Evolutionary conservation across 2,797 vertebrate species (phyloP), one percentile per base, ranked within the genome.

Genomic region (Oryzias dopingdopingensis): DNA sequence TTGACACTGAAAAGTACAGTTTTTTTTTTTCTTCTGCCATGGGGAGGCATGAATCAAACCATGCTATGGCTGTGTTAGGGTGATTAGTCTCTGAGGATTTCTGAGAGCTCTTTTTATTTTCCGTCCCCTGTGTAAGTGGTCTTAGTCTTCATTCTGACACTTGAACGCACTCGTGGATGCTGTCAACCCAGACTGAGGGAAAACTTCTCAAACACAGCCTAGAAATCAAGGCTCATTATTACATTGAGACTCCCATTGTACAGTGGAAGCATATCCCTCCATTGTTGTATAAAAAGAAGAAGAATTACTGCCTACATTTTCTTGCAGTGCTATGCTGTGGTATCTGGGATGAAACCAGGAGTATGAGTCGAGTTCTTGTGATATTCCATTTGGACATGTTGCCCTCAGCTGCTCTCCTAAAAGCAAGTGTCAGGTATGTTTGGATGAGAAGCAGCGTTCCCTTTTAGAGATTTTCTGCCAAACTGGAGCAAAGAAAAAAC

Each of bases 201-300:
- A 49, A 81, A 61, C 77, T 79, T 58, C 74, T 69, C 65, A 74
- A 79, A 72, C 40, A 22, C 52, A 65, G 77, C 76, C 4, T 8
- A 7, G 29, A 49, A 59, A 67, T 67, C 13, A 29, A 20, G 13
- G 8, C 32, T 32, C 48, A 49, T 48, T 5, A 40, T 65, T 46
- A 47, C 41, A 58, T 62, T 63, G 43, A 45, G 23, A 20, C 53
- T 58, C 22, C 5, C 15, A 46, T 58, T 62, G 48, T 51, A 50
- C 4, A 20, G 24, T 32, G 52, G 0, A 5, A 23, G 17, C 53
- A 20, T 62, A 42, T 7, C 37, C 55, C 51, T 67, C 22, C 20
- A 15, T 40, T 59, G 23, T 57, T 32, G 49, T 46, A 13, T 26
- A 51, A 73, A 66, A 57, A 20, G 26, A 37, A 56, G 6, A 3